Evolutionary conservation across 1,140 invertebrate genomes (phyloP).

Genomic region (Drosophila santomea): DNA sequence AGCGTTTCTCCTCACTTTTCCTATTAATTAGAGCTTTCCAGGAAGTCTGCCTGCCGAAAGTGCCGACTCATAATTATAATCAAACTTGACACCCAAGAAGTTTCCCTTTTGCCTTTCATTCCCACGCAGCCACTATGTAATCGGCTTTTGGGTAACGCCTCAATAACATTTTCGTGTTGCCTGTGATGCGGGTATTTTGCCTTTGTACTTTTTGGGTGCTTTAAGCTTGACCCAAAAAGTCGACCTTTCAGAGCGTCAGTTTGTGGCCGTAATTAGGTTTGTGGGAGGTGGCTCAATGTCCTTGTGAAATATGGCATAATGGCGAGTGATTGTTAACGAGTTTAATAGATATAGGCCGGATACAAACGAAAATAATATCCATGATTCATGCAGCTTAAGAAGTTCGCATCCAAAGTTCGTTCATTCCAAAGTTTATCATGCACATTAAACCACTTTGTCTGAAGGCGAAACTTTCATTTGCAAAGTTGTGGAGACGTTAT

Average conservation of each 20-base stretch:
- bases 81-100: conserved; percentile 68
- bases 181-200: conserved; percentile 49
- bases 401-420: conserved; percentile 7
- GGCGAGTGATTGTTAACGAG: conserved; percentile 19
- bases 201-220: conserved; percentile 48
- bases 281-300: conserved; percentile 34
- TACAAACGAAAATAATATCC: neutral
- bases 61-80: conserved; percentile 76
- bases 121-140: conserved; percentile 37
- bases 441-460: conserved; percentile 17
- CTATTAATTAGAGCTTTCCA: conserved; percentile 13
- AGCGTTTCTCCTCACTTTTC: neutral
- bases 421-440: conserved; percentile 15
- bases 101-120: neutral
- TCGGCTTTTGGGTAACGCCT: conserved; percentile 69
- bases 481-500: conserved; percentile 10
- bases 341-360: conserved; percentile 8
- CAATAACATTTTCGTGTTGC: conserved; percentile 42
- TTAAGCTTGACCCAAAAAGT: conserved; percentile 33
- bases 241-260: conserved; percentile 27
- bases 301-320: conserved; percentile 21
- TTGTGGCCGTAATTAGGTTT: conserved; percentile 71
- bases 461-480: conserved; percentile 25
- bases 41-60: conserved; percentile 19
- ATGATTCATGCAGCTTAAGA: conserved; percentile 11